Conservation (phyloP, 2,888 invertebrate genomes). For the Proisotoma minuta region DNA sequence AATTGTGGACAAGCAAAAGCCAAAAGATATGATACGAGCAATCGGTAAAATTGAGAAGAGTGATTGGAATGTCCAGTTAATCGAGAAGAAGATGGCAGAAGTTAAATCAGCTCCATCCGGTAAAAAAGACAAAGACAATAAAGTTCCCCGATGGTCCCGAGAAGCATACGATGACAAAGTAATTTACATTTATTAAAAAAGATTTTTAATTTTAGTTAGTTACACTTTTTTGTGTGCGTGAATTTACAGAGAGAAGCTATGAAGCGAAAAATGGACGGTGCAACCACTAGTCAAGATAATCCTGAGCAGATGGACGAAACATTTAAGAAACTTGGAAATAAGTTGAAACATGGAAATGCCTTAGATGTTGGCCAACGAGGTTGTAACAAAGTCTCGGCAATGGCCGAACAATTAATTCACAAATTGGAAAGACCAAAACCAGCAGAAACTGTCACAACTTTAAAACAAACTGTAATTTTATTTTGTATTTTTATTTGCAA, state of each 20-base stretch:
- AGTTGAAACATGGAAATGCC: slow-evolving; percentile 70
- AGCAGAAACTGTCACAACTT: slow-evolving; percentile 51
- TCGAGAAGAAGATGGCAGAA: slow-evolving; percentile 80
- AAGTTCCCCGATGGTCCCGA: slow-evolving; percentile 78
- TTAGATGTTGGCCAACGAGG: slow-evolving; percentile 62
- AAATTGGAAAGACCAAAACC: slow-evolving; percentile 51
- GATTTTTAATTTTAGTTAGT: not conserved
- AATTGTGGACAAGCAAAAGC: slow-evolving; percentile 64
- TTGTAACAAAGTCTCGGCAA: slow-evolving; percentile 74
- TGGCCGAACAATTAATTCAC: slow-evolving; percentile 65
- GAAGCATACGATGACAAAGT: slow-evolving; percentile 14
- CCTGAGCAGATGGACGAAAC: slow-evolving; percentile 69
- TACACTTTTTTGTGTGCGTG: no score
- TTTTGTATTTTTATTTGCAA: no score
- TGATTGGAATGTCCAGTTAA: slow-evolving; percentile 87
- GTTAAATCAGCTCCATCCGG: slow-evolving; percentile 55
- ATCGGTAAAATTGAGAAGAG: slow-evolving; percentile 80
- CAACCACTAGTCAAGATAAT: slow-evolving; percentile 59
- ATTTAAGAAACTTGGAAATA: slow-evolving; percentile 65
- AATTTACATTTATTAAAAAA: slow-evolving; percentile 29
- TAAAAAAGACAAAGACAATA: slow-evolving; percentile 58
- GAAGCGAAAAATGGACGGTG: slow-evolving; percentile 56
- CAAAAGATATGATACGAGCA: slow-evolving; percentile 77
- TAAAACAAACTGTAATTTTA: slow-evolving; percentile 51
- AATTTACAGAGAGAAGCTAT: slow-evolving; percentile 63